These are phyloP conservation scores for Cosmia trapezina DNA, from an alignment of 2,888 invertebrate species.

Conservation along the genomic window DNA sequence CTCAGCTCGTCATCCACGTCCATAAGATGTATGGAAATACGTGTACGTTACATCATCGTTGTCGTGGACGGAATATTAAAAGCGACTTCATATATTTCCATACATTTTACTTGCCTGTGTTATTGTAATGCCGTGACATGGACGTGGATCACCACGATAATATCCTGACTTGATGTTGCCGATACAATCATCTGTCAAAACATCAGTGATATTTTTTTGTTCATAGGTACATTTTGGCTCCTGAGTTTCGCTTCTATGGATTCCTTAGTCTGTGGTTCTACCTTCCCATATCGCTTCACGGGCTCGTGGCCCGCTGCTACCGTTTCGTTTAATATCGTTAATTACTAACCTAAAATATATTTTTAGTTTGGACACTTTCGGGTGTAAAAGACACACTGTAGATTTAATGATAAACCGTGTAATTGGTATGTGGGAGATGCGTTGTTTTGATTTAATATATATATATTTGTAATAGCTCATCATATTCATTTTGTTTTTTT, in stretches of 20 bases:
- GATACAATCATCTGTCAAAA: too few species aligned
- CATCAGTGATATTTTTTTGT: too few species aligned
- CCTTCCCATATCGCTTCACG: constrained; percentile 54
- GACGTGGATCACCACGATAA: too few species aligned
- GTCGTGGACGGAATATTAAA: too few species aligned
- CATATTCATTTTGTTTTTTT: background rate
- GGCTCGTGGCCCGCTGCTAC: constrained; percentile 44
- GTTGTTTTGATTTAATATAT: constrained; percentile 37
- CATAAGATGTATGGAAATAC: too few species aligned
- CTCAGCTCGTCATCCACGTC: too few species aligned
- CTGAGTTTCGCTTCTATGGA: constrained; percentile 13
- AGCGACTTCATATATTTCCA: too few species aligned
- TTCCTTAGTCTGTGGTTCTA: constrained; percentile 30
- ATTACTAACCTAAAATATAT: constrained; percentile 49
- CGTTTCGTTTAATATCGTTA: constrained; percentile 54
- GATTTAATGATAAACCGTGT: constrained; percentile 52
- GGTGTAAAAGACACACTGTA: constrained; percentile 48
- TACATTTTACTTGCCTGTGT: too few species aligned
- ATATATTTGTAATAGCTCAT: constrained; percentile 31
- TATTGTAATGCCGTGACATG: too few species aligned
- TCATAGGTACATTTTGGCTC: too few species aligned
- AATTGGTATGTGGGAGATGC: constrained; percentile 27
- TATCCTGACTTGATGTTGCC: too few species aligned
- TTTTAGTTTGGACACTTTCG: constrained; percentile 52
- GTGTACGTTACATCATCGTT: too few species aligned